A percentile compares a stretch with the other conserved stretches of the same genome.
phyloP scores from a whole-genome alignment of 2,113 vertebrate genomes.

The Smithornis capensis region DNA sequence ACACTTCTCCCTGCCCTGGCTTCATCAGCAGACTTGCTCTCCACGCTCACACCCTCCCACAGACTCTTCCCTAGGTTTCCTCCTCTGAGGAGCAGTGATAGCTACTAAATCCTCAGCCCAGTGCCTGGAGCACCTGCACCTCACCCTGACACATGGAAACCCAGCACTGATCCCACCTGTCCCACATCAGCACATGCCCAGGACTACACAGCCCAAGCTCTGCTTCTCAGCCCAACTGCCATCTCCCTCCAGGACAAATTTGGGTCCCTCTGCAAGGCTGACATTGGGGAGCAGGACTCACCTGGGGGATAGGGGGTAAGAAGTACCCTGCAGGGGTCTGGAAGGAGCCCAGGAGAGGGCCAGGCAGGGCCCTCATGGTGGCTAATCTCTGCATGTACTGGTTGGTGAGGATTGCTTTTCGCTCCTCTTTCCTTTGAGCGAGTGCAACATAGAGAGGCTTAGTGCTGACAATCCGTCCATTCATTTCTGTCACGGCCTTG shows the following conservation, averaged over 20 bases:
- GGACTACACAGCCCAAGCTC: not conserved
- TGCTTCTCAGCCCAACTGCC: fast-evolving
- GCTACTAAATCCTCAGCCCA: not conserved
- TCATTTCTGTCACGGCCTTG: constrained; percentile 97
- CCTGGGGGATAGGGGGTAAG: constrained; percentile 86
- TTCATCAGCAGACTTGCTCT: not conserved
- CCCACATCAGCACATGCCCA: not conserved
- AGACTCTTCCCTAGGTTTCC: not conserved
- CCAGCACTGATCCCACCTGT: fast-evolving
- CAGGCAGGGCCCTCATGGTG: constrained; percentile 80
- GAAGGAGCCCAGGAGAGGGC: constrained; percentile 84
- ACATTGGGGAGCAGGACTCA: not conserved
- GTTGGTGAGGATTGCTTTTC: constrained; percentile 94
- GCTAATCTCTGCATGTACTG: constrained; percentile 94
- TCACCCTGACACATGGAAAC: fast-evolving
- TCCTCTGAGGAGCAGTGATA: not conserved
- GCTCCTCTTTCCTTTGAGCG: constrained; percentile 93
- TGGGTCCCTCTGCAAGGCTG: fast-evolving
- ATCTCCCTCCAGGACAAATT: fast-evolving
- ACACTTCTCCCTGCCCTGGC: not conserved
- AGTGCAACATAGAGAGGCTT: constrained; percentile 95
- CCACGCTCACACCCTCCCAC: not conserved
- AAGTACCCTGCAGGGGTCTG: constrained; percentile 86
- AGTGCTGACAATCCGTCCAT: constrained; percentile 90
- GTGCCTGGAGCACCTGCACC: not conserved